Base-by-base conservation (phyloP, 2,113 vertebrate genomes). In the Vulpes lagopus region DNA sequence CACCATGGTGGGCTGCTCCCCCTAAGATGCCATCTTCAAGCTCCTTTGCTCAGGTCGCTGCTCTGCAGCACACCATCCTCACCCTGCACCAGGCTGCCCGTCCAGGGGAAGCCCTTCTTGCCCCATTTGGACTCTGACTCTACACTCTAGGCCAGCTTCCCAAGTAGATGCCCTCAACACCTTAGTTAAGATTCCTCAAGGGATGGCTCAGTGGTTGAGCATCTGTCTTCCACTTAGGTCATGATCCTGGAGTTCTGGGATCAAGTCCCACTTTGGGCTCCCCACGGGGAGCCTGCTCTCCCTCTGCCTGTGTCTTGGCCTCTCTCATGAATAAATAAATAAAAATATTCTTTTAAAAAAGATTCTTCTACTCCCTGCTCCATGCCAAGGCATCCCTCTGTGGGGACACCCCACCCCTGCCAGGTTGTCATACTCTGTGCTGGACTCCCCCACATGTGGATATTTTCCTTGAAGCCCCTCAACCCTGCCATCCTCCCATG, bases 1-100 rank as follows among this genome's bases (percentile, higher is more conserved):
- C 32, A 19, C 8, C 51, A 8, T 32, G 3, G 3, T 3, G 1
- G 81, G 8, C 27, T 23, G 2, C n/a, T 14, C 17, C 30, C 11
- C n/a, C 15, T n/a, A 14, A 8, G 25, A 32, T 23, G 49, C n/a
- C n/a, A 43, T 35, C 9, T 49, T 82, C 30, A 4, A 2, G 17
- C 49, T 83, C 23, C 4, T 65, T 67, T n/a, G n/a, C 20, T 35
- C 22, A 27, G 43, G 25, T 27, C 14, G 55, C 25, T 10, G 16
- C 25, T 65, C 35, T n/a, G 3, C 1, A 0, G 74, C 30, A 59
- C 2, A 2, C 12, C 23, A 23, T 64, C 6, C 80, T 51, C 12
- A 60, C 6, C 22, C n/a, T 19, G 4, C 35, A 55, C 27, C 15
- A 83, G 43, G 10, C n/a, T 76, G 8, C 10, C 67, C 62, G 22